Evolutionary conservation across 2,113 vertebrate genomes (phyloP).

Genomic region (Gobio gobio): DNA sequence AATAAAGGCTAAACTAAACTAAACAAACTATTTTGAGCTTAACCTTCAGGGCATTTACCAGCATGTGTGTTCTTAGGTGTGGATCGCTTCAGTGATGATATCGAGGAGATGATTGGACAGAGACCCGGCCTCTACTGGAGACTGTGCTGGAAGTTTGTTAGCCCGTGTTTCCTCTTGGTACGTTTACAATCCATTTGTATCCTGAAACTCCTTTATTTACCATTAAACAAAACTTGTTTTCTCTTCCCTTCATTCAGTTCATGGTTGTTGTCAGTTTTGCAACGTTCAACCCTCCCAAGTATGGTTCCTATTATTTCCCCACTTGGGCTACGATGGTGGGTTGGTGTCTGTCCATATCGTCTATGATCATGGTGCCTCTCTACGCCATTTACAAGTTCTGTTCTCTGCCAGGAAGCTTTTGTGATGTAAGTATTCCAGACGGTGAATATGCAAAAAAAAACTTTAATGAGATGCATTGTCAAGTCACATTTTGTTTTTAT

Average conservation of each 20-base stretch:
- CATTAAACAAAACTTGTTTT: neutral
- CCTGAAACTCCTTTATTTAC: neutral
- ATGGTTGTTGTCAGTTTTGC: constrained; percentile 88
- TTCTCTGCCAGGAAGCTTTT: constrained; percentile 81
- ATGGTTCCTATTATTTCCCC: constrained; percentile 83
- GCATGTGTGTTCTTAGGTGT: constrained; percentile 75
- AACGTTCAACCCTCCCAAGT: constrained; percentile 84
- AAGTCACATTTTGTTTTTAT: neutral
- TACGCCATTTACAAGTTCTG: constrained; percentile 89
- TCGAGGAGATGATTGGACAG: constrained; percentile 88
- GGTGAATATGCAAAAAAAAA: neutral
- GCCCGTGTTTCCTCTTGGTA: constrained; percentile 90
- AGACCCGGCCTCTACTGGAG: constrained; percentile 87
- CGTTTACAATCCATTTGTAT: constrained; percentile 42
- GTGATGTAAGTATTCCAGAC: constrained; percentile 75
- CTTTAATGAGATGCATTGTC: neutral
- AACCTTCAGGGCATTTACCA: neutral
- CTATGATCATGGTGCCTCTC: constrained; percentile 88
- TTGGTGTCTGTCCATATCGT: constrained; percentile 86
- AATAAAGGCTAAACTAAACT: too few species aligned
- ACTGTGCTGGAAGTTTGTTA: constrained; percentile 92
- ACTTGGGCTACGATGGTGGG: constrained; percentile 86
- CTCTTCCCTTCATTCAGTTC: constrained; percentile 72
- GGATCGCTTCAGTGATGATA: constrained; percentile 88
- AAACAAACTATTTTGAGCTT: too few species aligned